These are phyloP conservation scores for Apantesis nais DNA, from an alignment of 2,888 invertebrate species.

Conservation along the genomic window DNA sequence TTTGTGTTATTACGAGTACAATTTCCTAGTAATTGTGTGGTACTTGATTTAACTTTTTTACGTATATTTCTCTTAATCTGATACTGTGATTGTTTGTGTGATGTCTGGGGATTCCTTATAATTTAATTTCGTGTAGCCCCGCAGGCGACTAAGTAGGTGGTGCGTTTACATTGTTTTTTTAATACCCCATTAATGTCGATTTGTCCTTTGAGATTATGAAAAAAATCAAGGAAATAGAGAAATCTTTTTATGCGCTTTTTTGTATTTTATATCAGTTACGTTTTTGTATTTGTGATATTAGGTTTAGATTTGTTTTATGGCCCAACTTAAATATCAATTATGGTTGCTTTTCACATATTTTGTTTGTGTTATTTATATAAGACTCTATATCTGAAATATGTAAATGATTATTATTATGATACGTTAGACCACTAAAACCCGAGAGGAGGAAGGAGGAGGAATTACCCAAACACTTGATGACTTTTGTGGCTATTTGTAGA, in stretches of 20 bases:
- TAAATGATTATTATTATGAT: too few species aligned
- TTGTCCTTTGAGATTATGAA: conserved; percentile 1
- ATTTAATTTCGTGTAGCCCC: conserved; percentile 27
- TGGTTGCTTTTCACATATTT: not conserved
- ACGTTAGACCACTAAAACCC: too few species aligned
- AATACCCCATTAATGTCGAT: conserved; percentile 13
- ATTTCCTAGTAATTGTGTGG: not conserved
- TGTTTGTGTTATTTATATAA: not conserved
- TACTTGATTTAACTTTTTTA: conserved; percentile 5
- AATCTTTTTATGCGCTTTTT: not conserved
- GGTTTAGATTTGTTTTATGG: not conserved
- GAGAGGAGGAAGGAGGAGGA: too few species aligned
- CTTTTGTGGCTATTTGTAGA: not conserved
- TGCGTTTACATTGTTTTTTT: conserved; percentile 19
- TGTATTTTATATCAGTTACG: not conserved
- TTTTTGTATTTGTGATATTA: not conserved
- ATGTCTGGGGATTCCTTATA: conserved; percentile 17
- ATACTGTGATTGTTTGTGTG: conserved; percentile 24
- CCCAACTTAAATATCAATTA: not conserved
- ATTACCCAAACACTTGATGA: not conserved
- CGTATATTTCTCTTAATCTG: not conserved
- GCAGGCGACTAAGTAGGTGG: conserved; percentile 10
- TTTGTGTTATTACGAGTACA: not conserved
- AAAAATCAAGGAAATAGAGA: not conserved
- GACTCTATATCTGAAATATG: too few species aligned